Conservation (phyloP, 2,113 vertebrate species). For the Neodon shergylaensis region DNA sequence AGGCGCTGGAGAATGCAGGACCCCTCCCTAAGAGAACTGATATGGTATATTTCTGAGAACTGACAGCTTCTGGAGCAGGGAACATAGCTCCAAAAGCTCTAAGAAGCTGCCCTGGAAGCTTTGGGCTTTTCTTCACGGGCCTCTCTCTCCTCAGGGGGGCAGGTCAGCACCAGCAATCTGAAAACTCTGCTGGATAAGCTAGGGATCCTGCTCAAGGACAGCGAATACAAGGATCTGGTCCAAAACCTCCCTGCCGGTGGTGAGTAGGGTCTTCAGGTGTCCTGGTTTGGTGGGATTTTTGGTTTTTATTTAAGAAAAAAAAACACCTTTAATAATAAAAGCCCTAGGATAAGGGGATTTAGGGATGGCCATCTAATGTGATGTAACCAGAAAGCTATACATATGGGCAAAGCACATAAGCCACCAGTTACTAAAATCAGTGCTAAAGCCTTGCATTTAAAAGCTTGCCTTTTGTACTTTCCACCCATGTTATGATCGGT, state of each 20-base stretch:
- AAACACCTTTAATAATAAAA: not conserved
- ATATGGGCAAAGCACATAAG: not conserved
- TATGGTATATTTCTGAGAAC: not conserved
- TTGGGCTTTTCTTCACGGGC: not conserved
- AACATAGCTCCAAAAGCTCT: not conserved
- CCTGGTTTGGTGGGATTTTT: not conserved
- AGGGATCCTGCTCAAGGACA: slow-evolving; percentile 22
- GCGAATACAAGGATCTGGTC: slow-evolving; percentile 34
- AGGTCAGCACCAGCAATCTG: slow-evolving; percentile 30
- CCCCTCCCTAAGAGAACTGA: not conserved
- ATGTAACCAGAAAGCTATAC: not conserved
- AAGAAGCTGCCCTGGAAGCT: not conserved
- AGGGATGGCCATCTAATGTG: not conserved
- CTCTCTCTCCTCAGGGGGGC: slow-evolving; percentile 55
- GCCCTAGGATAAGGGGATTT: not conserved
- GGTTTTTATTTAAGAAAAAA: not conserved
- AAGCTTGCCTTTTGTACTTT: not conserved
- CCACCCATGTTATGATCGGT: not conserved
- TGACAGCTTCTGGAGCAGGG: not conserved
- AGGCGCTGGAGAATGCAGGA: not conserved
- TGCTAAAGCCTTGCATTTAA: not conserved
- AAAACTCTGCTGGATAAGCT: slow-evolving; percentile 40
- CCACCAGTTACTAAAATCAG: not conserved
- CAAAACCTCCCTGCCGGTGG: slow-evolving; percentile 12
- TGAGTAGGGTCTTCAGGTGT: slow-evolving; percentile 5